phyloP scores from a whole-genome alignment of 2,113 vertebrate genomes.

The Mungos mungo region DNA sequence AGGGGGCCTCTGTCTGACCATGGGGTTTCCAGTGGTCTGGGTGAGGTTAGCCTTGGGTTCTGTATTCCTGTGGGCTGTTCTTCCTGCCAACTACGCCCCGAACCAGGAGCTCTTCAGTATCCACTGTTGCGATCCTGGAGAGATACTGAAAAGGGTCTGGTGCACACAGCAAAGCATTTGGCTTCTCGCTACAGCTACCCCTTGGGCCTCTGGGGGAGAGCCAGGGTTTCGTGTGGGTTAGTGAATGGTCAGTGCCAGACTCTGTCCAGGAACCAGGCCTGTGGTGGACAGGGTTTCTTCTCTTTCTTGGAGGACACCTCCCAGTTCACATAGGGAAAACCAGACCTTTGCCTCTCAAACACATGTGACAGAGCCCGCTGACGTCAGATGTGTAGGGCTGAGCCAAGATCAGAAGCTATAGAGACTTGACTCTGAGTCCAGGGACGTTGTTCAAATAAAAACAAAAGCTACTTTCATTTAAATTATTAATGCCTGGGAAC shows the following conservation, averaged over 20 bases:
- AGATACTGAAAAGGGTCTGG: not conserved
- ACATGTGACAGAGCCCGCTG: not conserved
- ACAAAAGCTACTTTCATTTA: not conserved
- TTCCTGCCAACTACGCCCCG: accelerated
- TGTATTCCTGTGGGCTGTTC: too few species aligned
- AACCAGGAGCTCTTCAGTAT: not conserved
- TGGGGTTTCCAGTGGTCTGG: not conserved
- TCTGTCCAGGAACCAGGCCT: not conserved
- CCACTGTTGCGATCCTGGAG: not conserved
- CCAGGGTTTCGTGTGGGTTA: not conserved
- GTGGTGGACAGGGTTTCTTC: not conserved
- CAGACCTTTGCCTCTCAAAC: not conserved
- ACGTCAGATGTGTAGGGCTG: not conserved
- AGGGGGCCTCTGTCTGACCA: not conserved
- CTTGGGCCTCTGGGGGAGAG: not conserved
- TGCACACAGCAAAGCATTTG: not conserved
- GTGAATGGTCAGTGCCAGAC: not conserved
- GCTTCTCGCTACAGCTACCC: not conserved
- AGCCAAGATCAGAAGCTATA: not conserved
- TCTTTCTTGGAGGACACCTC: not conserved
- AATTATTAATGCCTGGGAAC: not conserved
- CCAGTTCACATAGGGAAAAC: not conserved
- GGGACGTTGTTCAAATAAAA: not conserved
- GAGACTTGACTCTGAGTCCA: not conserved
- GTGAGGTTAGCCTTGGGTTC: not conserved